Evolutionary conservation across 2,888 invertebrate genomes (phyloP).

Genomic region (Dysmachus trigonus): DNA sequence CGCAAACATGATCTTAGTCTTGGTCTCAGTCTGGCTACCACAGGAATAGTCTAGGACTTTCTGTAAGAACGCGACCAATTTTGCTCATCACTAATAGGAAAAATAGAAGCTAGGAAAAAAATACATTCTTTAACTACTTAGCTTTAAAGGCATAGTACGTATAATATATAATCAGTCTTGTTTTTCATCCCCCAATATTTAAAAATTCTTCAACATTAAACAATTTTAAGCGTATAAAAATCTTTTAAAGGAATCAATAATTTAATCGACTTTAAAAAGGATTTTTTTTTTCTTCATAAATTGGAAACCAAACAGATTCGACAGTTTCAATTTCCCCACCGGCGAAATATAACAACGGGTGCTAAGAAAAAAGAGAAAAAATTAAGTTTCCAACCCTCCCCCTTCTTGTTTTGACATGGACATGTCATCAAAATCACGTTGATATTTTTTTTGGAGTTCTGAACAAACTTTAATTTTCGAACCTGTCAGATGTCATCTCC

Average conservation of each 20-base stretch:
- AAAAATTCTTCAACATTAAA: neutral
- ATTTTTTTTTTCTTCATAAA: neutral
- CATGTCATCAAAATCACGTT: neutral
- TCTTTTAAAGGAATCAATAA: neutral
- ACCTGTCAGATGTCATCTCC: neutral
- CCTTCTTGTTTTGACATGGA: neutral
- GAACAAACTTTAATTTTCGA: neutral
- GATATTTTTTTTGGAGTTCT: neutral
- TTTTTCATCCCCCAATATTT: no score
- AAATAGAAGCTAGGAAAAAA: no score
- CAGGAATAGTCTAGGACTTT: no score
- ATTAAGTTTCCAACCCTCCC: neutral
- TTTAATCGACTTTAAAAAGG: no score
- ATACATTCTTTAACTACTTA: no score
- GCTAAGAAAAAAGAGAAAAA: neutral
- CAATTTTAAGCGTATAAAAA: neutral
- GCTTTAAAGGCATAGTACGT: no score
- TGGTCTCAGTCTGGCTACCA: no score
- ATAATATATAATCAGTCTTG: no score
- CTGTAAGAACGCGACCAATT: no score
- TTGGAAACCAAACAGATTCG: neutral
- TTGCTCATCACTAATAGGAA: no score
- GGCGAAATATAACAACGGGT: neutral
- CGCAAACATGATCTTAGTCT: no score
- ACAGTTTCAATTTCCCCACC: neutral